phyloP scores from a whole-genome alignment of 92 coral and sea anemone species.

The Plumapathes pennacea region DNA sequence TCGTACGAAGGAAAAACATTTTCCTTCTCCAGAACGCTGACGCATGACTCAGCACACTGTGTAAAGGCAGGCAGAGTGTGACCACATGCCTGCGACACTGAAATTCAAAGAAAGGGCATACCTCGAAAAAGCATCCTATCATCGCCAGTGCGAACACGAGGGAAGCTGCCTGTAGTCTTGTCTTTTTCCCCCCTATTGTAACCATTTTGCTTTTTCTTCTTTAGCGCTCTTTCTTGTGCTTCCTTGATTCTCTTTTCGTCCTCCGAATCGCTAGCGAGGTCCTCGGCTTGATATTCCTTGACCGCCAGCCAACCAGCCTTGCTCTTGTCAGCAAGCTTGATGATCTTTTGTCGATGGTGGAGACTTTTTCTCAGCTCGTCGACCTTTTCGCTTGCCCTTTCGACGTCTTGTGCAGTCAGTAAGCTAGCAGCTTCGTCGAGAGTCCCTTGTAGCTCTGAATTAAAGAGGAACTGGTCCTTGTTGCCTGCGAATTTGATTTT shows the following conservation, averaged over 20 bases:
- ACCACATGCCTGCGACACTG: slow-evolving; percentile 38
- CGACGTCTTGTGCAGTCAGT: slow-evolving; percentile 1
- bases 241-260: slow-evolving; percentile 27
- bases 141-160: slow-evolving; percentile 2
- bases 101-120: slow-evolving; percentile 36
- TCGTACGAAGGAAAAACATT: too few species aligned
- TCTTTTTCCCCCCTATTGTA: not conserved
- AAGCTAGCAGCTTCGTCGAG: slow-evolving; percentile 12
- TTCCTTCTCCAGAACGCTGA: too few species aligned
- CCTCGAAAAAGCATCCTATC: slow-evolving; percentile 28
- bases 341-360: slow-evolving; percentile 10
- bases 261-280: slow-evolving; percentile 17
- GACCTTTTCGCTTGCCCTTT: slow-evolving; percentile 10
- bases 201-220: slow-evolving; percentile 14
- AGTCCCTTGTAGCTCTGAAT: slow-evolving; percentile 8
- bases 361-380: slow-evolving; percentile 3
- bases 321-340: slow-evolving; percentile 40
- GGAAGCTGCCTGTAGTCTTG: not conserved
- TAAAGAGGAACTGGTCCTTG: slow-evolving; percentile 34
- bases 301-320: slow-evolving; percentile 46
- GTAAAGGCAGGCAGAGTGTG: slow-evolving; percentile 39
- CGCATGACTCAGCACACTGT: too few species aligned
- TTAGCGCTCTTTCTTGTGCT: slow-evolving; percentile 18
- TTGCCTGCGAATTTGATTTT: slow-evolving; percentile 16
- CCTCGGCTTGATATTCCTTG: slow-evolving; percentile 34